These are phyloP conservation scores for Aythya baeri DNA, from an alignment of 2,113 vertebrate species.

Conservation along the genomic window DNA sequence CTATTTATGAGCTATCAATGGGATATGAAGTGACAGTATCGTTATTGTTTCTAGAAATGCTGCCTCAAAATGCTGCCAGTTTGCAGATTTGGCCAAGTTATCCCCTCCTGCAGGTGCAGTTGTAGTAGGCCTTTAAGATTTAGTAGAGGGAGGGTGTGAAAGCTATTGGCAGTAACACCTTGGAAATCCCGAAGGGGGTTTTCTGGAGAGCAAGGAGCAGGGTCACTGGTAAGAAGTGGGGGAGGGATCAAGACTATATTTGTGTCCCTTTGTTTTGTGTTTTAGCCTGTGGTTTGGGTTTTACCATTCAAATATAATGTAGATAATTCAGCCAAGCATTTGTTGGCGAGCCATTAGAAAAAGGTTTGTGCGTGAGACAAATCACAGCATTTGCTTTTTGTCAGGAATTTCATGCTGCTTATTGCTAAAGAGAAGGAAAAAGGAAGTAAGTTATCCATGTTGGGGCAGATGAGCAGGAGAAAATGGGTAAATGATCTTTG, in stretches of 20 bases:
- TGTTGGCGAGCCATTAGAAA: background rate
- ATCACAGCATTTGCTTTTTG: background rate
- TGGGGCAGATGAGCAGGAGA: background rate
- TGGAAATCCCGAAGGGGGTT: background rate
- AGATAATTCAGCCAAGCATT: background rate
- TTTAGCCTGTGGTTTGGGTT: background rate
- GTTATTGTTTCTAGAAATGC: background rate
- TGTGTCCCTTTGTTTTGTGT: background rate
- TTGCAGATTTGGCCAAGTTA: background rate
- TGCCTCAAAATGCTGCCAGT: background rate
- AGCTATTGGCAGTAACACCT: background rate
- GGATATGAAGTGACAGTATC: background rate
- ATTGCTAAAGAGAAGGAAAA: background rate
- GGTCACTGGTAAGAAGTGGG: background rate
- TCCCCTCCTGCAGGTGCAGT: background rate
- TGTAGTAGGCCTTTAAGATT: background rate
- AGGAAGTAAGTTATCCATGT: accelerated
- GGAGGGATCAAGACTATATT: background rate
- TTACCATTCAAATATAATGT: background rate
- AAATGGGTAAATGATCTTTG: background rate
- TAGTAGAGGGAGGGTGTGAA: background rate
- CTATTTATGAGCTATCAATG: background rate
- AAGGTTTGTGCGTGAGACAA: background rate
- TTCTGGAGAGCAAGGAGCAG: background rate
- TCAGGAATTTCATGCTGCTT: background rate